These are phyloP conservation scores for Pemphigus obesinymphae DNA, from an alignment of 1,140 invertebrate genomes.

Conservation along the genomic window DNA sequence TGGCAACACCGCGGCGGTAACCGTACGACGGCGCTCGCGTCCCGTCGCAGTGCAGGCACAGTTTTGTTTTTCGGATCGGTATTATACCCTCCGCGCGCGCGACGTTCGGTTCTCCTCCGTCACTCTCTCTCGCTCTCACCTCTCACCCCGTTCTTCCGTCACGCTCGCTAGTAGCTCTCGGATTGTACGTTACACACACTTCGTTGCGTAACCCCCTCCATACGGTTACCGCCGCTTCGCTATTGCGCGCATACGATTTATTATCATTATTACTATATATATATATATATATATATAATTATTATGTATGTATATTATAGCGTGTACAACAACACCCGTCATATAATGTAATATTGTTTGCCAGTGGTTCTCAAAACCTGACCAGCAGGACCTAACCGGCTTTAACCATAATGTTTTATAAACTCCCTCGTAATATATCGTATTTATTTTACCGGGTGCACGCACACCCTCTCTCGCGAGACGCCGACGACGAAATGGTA, in stretches of 20 bases:
- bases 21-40: neutral
- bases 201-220: constrained; percentile 20
- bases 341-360: neutral
- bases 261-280: constrained; percentile 1
- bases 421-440: neutral
- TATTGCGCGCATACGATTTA: constrained; percentile 22
- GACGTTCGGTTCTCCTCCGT: neutral
- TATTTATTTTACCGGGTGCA: neutral
- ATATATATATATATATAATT: neutral
- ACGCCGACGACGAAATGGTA: neutral
- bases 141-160: neutral
- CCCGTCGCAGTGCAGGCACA: constrained; percentile 26
- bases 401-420: neutral
- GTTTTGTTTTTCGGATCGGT: constrained; percentile 18
- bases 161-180: neutral
- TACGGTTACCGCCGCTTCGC: neutral
- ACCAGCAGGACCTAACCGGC: no score
- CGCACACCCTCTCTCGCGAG: neutral
- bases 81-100: neutral
- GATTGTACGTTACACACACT: neutral
- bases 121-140: neutral
- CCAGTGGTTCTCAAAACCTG: constrained; percentile 29
- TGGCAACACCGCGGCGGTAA: constrained; percentile 18
- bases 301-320: neutral
- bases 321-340: neutral